Evolutionary conservation across 2,797 vertebrate genomes (phyloP), one percentile per base, ranked within the genome.

Genomic region (Varecia variegata): DNA sequence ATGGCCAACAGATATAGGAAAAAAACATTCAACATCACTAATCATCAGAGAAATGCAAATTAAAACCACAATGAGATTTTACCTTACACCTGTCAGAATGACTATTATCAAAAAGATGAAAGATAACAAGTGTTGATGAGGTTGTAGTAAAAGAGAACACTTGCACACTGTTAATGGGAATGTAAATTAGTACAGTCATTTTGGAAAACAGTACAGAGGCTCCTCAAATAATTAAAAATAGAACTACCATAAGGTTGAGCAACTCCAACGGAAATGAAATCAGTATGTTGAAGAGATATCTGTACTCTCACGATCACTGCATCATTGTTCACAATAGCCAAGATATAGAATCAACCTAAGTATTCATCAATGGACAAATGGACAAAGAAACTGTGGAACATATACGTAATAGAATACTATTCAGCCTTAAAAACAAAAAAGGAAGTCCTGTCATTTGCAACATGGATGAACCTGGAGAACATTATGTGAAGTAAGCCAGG

Each of bases 221-320:
- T 7, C 18, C 25, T 80, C 25, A 14, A 23, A 12, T 79, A 15
- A 3, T 32, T 62, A 20, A 80, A 71, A 62, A 50, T 6, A 25
- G 58, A 58, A 58, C 4, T 21, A 17, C 21, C 54, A 14, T 8
- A 21, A 1, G 27, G 25, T 35, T 12, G 21, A 43, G 40, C 50
- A 47, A 32, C 13, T 68, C 20, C 25, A 5, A 62, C 30, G 15
- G n/a, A 83, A 52, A 77, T 27, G 71, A 71, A 84, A 43, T 73
- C 38, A n/a, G 7, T 9, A 9, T 1, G n/a, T 7, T 1, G 6
- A 30, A 30, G 50, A 58, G 50, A 25, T 5, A 30, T 1, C 23
- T 30, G 4, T 9, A 32, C 9, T 25, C 17, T 4, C 58, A 23
- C 0, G 20, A 25, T 65, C 27, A 18, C 25, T 5, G 45, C 3